phyloP scores from a whole-genome alignment of 2,113 vertebrate genomes.

The Nothocercus julius region DNA sequence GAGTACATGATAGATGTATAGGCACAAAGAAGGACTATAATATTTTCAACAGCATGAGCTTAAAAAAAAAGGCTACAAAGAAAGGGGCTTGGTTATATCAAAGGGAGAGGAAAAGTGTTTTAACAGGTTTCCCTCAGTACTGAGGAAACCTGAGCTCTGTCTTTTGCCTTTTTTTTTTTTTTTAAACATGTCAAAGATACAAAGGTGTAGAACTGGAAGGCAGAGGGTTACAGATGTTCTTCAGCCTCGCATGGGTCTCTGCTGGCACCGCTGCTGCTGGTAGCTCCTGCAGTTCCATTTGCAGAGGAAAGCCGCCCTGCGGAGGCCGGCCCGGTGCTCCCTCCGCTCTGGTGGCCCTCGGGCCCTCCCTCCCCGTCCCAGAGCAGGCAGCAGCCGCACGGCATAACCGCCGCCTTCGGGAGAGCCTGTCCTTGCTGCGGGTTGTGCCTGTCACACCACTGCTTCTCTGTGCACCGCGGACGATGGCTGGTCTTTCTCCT shows the following conservation, averaged over 20 bases:
- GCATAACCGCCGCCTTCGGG: not conserved
- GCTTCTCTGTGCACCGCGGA: not conserved
- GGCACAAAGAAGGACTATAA: not conserved
- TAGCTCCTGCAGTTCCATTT: not conserved
- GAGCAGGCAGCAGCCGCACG: not conserved
- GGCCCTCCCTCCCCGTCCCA: fast-evolving
- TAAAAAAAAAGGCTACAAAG: not conserved
- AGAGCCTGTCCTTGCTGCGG: not conserved
- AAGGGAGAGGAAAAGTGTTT: not conserved
- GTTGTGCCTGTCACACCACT: not conserved
- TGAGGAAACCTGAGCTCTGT: not conserved
- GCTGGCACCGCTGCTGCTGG: not conserved
- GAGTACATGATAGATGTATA: not conserved
- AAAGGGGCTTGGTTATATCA: not conserved
- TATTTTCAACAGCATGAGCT: not conserved
- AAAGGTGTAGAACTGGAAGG: not conserved
- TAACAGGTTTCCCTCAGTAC: not conserved
- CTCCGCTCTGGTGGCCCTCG: fast-evolving
- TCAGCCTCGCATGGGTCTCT: not conserved
- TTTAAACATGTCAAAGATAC: not conserved
- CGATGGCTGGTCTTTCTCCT: fast-evolving
- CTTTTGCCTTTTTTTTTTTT: not conserved
- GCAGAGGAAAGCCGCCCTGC: too few relatives aligned
- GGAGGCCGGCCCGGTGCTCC: too few relatives aligned
- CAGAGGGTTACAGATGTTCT: not conserved